These are phyloP conservation scores for Percopsis transmontana DNA, from an alignment of 2,113 vertebrate genomes.

Conservation along the genomic window DNA sequence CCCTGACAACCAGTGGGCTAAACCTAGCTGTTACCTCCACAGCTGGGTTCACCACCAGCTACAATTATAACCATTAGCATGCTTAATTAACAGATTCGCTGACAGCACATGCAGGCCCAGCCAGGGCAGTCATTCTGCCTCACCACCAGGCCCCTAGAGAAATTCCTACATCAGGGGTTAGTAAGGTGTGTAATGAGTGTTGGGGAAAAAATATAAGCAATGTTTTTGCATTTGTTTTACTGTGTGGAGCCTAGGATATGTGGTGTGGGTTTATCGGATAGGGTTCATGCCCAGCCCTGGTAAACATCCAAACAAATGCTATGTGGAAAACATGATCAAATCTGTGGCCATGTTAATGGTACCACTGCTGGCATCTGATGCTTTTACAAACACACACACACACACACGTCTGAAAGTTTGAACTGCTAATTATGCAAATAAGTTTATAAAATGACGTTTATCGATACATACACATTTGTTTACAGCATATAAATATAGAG, in stretches of 20 bases:
- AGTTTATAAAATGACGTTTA: too few relatives aligned
- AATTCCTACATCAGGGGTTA: slow-evolving; percentile 53
- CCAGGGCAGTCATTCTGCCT: slow-evolving; percentile 41
- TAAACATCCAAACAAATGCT: slow-evolving; percentile 4
- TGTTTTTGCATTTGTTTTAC: not conserved
- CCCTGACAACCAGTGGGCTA: slow-evolving; percentile 66
- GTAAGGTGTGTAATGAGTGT: slow-evolving; percentile 59
- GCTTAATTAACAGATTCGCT: slow-evolving; percentile 80
- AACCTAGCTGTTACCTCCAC: slow-evolving; percentile 79
- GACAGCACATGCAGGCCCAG: slow-evolving; percentile 67
- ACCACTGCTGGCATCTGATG: too few relatives aligned
- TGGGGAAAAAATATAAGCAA: slow-evolving; percentile 11
- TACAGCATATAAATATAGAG: not conserved
- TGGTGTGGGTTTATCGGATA: slow-evolving; percentile 12
- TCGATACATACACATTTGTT: not conserved
- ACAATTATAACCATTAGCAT: slow-evolving; percentile 80
- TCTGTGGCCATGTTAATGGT: slow-evolving; percentile 37
- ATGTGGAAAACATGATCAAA: slow-evolving; percentile 51
- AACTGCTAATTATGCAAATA: slow-evolving; percentile 6
- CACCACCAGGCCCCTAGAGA: slow-evolving; percentile 59
- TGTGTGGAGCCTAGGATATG: slow-evolving; percentile 27
- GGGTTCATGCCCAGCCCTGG: not conserved
- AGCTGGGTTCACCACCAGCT: slow-evolving; percentile 77
- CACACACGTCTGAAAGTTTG: slow-evolving; percentile 27
- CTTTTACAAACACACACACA: too few relatives aligned